Evolutionary conservation across 1,140 invertebrate species (phyloP).

Genomic region (Acarapis woodi): DNA sequence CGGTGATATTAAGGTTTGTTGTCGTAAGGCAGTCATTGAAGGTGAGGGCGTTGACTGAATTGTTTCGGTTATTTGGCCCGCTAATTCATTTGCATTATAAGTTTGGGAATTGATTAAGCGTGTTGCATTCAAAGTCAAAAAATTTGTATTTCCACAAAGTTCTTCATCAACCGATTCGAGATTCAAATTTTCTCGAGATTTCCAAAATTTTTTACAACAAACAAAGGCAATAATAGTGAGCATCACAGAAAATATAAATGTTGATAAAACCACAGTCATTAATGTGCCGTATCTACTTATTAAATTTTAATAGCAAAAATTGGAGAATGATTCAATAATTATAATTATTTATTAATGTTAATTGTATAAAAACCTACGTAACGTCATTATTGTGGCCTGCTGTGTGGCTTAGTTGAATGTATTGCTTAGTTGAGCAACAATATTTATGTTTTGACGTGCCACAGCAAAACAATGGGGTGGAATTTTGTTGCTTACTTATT

Average conservation of each 20-base stretch:
- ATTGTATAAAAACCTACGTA: neutral
- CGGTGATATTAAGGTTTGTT: too few relatives aligned
- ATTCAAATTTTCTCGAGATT: too few relatives aligned
- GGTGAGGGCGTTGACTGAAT: too few relatives aligned
- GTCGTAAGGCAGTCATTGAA: too few relatives aligned
- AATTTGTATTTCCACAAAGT: too few relatives aligned
- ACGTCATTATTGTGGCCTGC: neutral
- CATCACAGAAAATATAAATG: neutral
- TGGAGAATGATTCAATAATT: neutral
- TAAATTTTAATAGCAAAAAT: neutral
- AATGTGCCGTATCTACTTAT: neutral
- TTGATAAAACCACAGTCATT: neutral
- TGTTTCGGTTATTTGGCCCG: too few relatives aligned
- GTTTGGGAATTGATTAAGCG: too few relatives aligned
- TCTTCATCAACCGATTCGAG: too few relatives aligned
- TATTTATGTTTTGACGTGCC: neutral
- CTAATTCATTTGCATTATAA: too few relatives aligned
- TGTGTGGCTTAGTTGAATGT: neutral
- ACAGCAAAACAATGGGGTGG: neutral
- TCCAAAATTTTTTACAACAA: slow-evolving; percentile 1
- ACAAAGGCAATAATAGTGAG: neutral
- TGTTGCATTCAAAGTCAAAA: too few relatives aligned
- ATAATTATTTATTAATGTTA: neutral
- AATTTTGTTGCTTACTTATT: neutral
- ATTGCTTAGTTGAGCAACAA: neutral